Base-by-base conservation (phyloP, 1,140 invertebrate species). In the Delia radicum region DNA sequence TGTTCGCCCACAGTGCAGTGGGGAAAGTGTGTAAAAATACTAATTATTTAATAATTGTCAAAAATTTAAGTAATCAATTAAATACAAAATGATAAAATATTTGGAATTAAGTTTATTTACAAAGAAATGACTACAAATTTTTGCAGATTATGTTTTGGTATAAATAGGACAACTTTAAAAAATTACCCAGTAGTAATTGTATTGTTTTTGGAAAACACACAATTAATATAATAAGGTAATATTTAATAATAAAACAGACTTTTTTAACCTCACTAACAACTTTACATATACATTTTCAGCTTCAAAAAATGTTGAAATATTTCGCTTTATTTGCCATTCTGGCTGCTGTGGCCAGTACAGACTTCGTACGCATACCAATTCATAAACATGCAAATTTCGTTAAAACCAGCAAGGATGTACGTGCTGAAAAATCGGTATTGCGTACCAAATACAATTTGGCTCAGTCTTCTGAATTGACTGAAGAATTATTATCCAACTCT, bases 401-500 rank as follows among this genome's bases (percentile, higher is more conserved):
- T 48, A 74, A 61, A 10, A 77, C 48, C 1, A 73, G 72, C 7
- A 48, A 75, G 7, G 76, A 78, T 24, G 31, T 77, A 3, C 75
- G 37, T 69, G 72, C 77, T 42, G 78, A 78, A 26, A 72, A 65
- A 4, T 75, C 73, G 4, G 74, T 65, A 7, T 65, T 84, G 71
- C 79, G 79, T 24, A 75, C 78, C 28, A 82, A 82, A 42, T 79
- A 82, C n/a, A 74, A 79, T 21, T 26, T 69, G 21, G 18, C 5
- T 13, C 18, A 42, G 24, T 2, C 0, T 29, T 6, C 26, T 65
- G 27, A 29, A 29, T 3, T 74, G 12, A 24, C 31, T 28, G 7
- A 28, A 7, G 75, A 76, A 21, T 94, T 95, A 88, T 96, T 87
- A 1, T 93, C 92, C 26, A 98, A 99, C 84, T 97, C 97, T 82